A percentile compares a stretch with the other conserved stretches of the same genome.
These are phyloP conservation scores for Syritta pipiens DNA, from an alignment of 2,888 invertebrate genomes.

Conservation along the genomic window DNA sequence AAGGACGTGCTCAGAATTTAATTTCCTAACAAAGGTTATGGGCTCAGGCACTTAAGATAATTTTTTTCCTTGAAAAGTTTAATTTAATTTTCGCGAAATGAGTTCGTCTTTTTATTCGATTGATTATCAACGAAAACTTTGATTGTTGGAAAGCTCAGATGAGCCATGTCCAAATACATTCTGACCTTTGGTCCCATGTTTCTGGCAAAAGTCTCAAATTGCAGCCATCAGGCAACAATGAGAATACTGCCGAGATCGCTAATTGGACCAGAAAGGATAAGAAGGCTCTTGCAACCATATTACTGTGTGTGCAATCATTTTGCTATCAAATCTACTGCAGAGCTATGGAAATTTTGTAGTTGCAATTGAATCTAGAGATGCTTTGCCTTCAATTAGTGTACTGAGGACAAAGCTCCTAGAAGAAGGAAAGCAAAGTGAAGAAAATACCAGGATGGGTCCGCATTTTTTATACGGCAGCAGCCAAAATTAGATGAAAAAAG, in stretches of 20 bases:
- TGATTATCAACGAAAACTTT: neutral
- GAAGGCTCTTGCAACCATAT: slow-evolving; percentile 32
- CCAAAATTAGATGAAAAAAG: neutral
- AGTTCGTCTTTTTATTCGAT: no score
- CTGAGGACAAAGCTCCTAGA: slow-evolving; percentile 26
- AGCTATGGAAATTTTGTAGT: slow-evolving; percentile 23
- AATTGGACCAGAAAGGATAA: slow-evolving; percentile 12
- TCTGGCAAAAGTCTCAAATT: neutral
- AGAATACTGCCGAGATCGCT: neutral
- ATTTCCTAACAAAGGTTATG: slow-evolving; percentile 1
- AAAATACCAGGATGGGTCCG: no score
- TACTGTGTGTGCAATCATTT: slow-evolving; percentile 27
- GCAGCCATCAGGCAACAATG: neutral
- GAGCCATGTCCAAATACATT: slow-evolving; percentile 1
- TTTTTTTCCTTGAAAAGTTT: neutral
- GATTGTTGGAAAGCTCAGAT: slow-evolving; percentile 6
- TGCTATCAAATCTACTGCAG: neutral
- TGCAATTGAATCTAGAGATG: slow-evolving; percentile 38
- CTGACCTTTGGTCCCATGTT: neutral
- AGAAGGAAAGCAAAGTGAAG: slow-evolving; percentile 17
- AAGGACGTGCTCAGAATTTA: no score
- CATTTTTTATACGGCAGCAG: slow-evolving; percentile 2
- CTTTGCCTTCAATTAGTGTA: slow-evolving; percentile 5
- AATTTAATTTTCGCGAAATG: neutral
- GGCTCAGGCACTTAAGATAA: neutral